Percentiles rank a stretch among this genome's conserved stretches.
These are phyloP conservation scores for Ischnura elegans DNA, from an alignment of 2,888 invertebrate genomes.

Conservation along the genomic window DNA sequence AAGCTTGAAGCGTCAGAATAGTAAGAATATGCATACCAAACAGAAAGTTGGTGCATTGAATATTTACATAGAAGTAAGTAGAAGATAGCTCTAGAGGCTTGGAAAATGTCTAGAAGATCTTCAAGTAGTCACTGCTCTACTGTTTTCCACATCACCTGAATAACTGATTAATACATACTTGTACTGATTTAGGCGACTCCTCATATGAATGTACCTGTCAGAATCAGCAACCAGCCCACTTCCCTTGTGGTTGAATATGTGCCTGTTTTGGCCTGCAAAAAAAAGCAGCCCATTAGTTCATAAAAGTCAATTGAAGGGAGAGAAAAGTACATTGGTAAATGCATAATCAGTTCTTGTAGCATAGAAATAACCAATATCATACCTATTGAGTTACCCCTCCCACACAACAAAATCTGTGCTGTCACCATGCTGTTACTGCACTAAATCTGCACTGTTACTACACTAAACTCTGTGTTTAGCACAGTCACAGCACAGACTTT, in stretches of 20 bases:
- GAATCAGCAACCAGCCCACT: slow-evolving; percentile 81
- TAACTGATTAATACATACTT: slow-evolving; percentile 69
- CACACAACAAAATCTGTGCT: too few relatives aligned
- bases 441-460: too few relatives aligned
- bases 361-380: too few relatives aligned
- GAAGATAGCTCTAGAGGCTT: slow-evolving; percentile 16
- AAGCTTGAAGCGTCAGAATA: slow-evolving; percentile 21
- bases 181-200: slow-evolving; percentile 69
- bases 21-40: slow-evolving; percentile 21
- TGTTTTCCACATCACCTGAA: slow-evolving; percentile 44
- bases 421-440: too few relatives aligned
- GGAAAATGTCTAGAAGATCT: slow-evolving; percentile 47
- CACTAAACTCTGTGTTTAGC: too few relatives aligned
- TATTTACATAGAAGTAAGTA: slow-evolving; percentile 30
- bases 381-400: too few relatives aligned
- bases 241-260: slow-evolving; percentile 87
- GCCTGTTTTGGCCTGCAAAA: slow-evolving; percentile 80
- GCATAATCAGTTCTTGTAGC: too few relatives aligned
- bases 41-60: slow-evolving; percentile 18
- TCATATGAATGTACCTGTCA: slow-evolving; percentile 76
- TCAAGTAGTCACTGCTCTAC: slow-evolving; percentile 47
- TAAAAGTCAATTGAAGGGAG: neutral
- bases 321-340: neutral
- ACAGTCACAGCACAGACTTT: too few relatives aligned
- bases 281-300: slow-evolving; percentile 67